Evolutionary conservation across 1,140 invertebrate species (phyloP).

Genomic region (Cydia strobilella): DNA sequence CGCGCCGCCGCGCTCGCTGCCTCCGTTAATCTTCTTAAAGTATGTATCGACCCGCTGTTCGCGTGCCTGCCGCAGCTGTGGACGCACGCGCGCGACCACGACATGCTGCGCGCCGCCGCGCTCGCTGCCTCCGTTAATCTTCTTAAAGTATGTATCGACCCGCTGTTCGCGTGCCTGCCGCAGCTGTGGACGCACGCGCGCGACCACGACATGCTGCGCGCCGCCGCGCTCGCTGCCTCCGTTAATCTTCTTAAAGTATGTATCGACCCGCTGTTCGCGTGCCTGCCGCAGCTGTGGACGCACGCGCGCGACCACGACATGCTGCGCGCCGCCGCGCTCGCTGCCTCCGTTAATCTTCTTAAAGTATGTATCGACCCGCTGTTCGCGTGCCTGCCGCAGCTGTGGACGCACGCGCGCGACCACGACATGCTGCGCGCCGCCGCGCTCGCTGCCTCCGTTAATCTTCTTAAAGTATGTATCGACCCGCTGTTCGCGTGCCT

Average conservation of each 20-base stretch:
- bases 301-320: conserved; percentile 94
- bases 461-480: conserved; percentile 89
- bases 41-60: conserved; percentile 81
- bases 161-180: conserved; percentile 91
- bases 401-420: conserved; percentile 93
- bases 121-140: conserved; percentile 92
- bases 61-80: conserved; percentile 93
- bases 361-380: conserved; percentile 87
- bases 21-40: conserved; percentile 86
- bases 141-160: conserved; percentile 63
- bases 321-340: conserved; percentile 94
- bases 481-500: conserved; percentile 89
- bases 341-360: conserved; percentile 90
- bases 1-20: conserved; percentile 94
- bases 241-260: conserved; percentile 84
- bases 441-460: conserved; percentile 92
- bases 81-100: conserved; percentile 92
- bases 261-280: conserved; percentile 84
- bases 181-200: conserved; percentile 92
- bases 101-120: conserved; percentile 95
- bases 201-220: conserved; percentile 94
- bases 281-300: conserved; percentile 93
- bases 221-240: conserved; percentile 93
- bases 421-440: conserved; percentile 96
- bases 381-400: conserved; percentile 89